Evolutionary conservation across 2,113 vertebrate species (phyloP), one percentile per base, ranked within the genome.

Genomic region (Tylochromis polylepis): DNA sequence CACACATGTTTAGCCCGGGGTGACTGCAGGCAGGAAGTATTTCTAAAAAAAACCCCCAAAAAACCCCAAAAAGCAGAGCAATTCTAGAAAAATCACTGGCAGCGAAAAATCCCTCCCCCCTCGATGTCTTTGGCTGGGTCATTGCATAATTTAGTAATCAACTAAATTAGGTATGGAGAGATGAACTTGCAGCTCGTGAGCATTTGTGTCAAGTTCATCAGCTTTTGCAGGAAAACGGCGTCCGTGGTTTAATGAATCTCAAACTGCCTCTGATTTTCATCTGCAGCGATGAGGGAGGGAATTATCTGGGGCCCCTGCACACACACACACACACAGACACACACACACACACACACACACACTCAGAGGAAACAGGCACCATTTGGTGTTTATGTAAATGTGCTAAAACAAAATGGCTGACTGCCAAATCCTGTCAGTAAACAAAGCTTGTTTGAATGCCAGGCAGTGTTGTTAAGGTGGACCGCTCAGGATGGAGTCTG

Each of bases 331-430:
- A 11, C 9, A 38, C 7, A 38, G 2, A 38, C 36, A 24, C 22
- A 58, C 22, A 27, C 60, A 78, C 82, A 65, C 72, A 55, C 67
- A 84, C 85, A 81, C 53, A 62, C 51, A 78, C 87, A 88, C 83
- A 87, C 82, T 80, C 82, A 89, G 65, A 91, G 88, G 87, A 94
- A 94, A 88, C 91, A 90, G 89, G 94, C 93, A 94, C 94, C 93
- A 94, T 96, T 96, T 95, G 94, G 93, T 90, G 94, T 95, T 96
- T 94, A 96, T 96, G 95, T 89, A 94, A 95, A 96, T 94, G 89
- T 88, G 90, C 87, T 91, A 89, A 95, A 95, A 96, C 94, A 96
- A 96, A 94, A 96, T 96, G 95, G 95, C 95, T 93, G 93, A 86
- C 95, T 95, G 95, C 95, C 95, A 96, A 95, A 94, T 93, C 93